A percentile compares a stretch with the other conserved stretches of the same genome.
Conservation (phyloP, 2,113 vertebrate species). For the Vimba vimba region DNA sequence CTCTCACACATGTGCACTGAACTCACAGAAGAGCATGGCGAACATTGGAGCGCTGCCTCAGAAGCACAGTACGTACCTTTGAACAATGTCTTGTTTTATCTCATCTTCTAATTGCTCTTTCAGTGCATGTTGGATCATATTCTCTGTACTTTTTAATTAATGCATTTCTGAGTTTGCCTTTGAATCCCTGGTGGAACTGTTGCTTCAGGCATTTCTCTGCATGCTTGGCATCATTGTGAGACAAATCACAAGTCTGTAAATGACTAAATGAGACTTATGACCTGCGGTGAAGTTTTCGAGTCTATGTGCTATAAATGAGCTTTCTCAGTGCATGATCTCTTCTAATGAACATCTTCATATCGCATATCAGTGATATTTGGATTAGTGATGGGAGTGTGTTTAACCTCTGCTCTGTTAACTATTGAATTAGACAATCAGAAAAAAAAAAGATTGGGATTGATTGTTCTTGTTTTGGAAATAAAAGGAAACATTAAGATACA, state of each 20-base stretch:
- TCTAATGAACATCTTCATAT: background rate
- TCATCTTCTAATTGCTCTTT: slow-evolving; percentile 44
- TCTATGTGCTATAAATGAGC: background rate
- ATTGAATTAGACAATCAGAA: background rate
- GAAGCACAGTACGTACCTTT: slow-evolving; percentile 54
- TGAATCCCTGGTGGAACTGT: slow-evolving; percentile 11
- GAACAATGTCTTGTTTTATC: slow-evolving; percentile 8
- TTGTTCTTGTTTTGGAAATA: background rate
- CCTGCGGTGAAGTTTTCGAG: slow-evolving; percentile 2
- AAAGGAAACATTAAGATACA: background rate
- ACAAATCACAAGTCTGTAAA: slow-evolving; percentile 15
- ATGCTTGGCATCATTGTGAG: slow-evolving; percentile 1
- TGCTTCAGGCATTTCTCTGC: slow-evolving; percentile 25
- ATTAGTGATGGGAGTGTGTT: background rate
- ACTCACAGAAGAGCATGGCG: slow-evolving; percentile 54
- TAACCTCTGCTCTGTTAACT: background rate
- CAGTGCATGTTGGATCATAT: background rate
- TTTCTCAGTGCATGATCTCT: background rate
- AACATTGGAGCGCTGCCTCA: slow-evolving; percentile 47
- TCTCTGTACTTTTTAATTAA: slow-evolving; percentile 43
- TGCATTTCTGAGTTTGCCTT: slow-evolving; percentile 24
- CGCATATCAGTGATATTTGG: background rate
- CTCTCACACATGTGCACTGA: slow-evolving; percentile 33
- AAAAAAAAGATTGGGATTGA: background rate
- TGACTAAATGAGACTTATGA: background rate